Percentiles rank a stretch among this genome's conserved stretches.
These are phyloP conservation scores for Andrena fulva DNA, from an alignment of 2,888 invertebrate species.

Conservation along the genomic window DNA sequence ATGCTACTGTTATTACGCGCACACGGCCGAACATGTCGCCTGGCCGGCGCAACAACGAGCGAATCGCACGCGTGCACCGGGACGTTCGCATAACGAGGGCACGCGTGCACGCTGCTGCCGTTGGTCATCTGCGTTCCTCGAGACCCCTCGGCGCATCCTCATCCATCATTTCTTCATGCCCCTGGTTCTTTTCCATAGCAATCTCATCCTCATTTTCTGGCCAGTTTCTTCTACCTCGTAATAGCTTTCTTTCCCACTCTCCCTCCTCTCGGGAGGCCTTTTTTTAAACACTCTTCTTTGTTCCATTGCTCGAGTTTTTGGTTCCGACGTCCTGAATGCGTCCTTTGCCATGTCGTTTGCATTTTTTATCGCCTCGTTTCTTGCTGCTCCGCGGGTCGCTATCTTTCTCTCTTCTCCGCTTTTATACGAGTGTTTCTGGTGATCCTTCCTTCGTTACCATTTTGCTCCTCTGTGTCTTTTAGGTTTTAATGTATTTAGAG, in stretches of 20 bases:
- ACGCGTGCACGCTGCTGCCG: slow-evolving; percentile 20
- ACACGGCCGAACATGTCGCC: slow-evolving; percentile 25
- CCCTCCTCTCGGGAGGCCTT: background rate
- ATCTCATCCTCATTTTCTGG: background rate
- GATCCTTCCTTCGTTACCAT: too few species aligned
- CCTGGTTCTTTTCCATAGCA: background rate
- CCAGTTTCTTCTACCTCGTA: background rate
- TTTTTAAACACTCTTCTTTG: background rate
- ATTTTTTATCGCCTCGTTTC: too few species aligned
- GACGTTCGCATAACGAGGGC: slow-evolving; percentile 25
- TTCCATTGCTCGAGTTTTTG: background rate
- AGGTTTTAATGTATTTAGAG: too few species aligned
- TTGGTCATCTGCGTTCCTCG: slow-evolving; percentile 44
- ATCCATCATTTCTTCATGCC: slow-evolving; percentile 3
- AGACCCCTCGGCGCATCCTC: slow-evolving; percentile 12
- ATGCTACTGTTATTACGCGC: slow-evolving; percentile 70
- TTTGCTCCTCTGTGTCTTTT: too few species aligned
- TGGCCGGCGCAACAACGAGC: slow-evolving; percentile 40
- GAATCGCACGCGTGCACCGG: slow-evolving; percentile 12
- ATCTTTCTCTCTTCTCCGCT: too few species aligned
- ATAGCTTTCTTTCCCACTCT: background rate
- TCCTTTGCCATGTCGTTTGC: too few species aligned
- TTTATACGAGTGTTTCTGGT: too few species aligned
- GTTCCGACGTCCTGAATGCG: too few species aligned
- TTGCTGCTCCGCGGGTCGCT: too few species aligned